Evolutionary conservation across 92 coral and sea anemone species (phyloP), one percentile per base, ranked within the genome.

Genomic region (Blastomussa wellsi): DNA sequence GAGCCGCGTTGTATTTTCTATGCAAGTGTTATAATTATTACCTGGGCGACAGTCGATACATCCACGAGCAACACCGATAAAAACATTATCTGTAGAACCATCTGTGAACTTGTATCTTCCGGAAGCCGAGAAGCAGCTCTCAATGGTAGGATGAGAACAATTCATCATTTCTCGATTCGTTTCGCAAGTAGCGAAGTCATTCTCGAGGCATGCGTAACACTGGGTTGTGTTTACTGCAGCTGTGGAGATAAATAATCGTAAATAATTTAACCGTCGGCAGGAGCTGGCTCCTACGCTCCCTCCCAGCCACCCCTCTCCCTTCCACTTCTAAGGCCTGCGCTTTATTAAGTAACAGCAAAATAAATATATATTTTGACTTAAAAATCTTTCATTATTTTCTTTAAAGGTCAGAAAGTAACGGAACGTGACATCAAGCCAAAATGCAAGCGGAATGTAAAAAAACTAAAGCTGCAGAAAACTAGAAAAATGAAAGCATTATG

Each of bases 91-190:
- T 42, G 10, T 26, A 36, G 64, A 29, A 16, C 15, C 71, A 0
- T 38, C 35, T 4, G 2, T 17, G 13, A 4, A 44, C 70, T 19
- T 55, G 82, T 55, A 78, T 55, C 15, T 35, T 55, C 82, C 82
- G 9, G 82, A 51, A 36, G 82, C 82, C 29, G 82, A 53, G 70
- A 20, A 78, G 53, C 82, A 78, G 82, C 64, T 67, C 7, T 67
- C 39, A 32, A 22, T 67, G 17, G 39, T 7, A 29, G 72, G 82
- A 16, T 48, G 16, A 15, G 69, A 36, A 35, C 82, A 64, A 57
- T 35, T 22, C 5, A 6, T 0, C 8, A 19, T 24, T 14, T 78
- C 35, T 11, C 0, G 11, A 3, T 17, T 17, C 11, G 10, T 24
- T 11, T 5, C 65, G 29, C 65, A 78, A 19, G 3, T 6, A 16